Percentiles rank a stretch among this genome's conserved stretches.
Conservation (phyloP, 1,140 invertebrate genomes). For the Oncopeltus fasciatus region DNA sequence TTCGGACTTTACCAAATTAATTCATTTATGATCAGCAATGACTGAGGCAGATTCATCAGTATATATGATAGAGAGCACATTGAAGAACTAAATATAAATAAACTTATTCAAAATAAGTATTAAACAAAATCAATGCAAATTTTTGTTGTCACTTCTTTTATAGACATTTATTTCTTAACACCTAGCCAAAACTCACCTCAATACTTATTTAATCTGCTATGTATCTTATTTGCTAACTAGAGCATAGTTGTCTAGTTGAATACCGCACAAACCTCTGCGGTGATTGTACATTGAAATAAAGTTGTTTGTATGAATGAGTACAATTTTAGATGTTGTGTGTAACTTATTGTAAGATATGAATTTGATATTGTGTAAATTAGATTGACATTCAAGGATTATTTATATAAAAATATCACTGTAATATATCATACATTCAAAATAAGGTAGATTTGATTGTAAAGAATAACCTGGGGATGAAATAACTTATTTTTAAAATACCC, state of each 20-base stretch:
- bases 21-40: too few relatives aligned
- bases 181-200: background rate
- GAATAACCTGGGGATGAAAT: background rate
- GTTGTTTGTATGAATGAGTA: background rate
- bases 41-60: too few relatives aligned
- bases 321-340: background rate
- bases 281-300: background rate
- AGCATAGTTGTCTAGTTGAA: background rate
- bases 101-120: too few relatives aligned
- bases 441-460: background rate
- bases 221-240: background rate
- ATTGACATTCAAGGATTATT: background rate
- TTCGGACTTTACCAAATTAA: too few relatives aligned
- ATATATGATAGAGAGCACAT: too few relatives aligned
- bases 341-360: background rate
- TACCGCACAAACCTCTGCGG: background rate
- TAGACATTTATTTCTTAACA: background rate
- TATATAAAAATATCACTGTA: background rate
- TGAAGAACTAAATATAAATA: too few relatives aligned
- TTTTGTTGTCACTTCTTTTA: too few relatives aligned
- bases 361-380: background rate
- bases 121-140: too few relatives aligned
- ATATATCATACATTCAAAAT: background rate
- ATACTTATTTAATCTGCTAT: background rate
- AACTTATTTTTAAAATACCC: background rate